Base-by-base conservation (phyloP, 2,113 vertebrate genomes). In the Psittacus erithacus region DNA sequence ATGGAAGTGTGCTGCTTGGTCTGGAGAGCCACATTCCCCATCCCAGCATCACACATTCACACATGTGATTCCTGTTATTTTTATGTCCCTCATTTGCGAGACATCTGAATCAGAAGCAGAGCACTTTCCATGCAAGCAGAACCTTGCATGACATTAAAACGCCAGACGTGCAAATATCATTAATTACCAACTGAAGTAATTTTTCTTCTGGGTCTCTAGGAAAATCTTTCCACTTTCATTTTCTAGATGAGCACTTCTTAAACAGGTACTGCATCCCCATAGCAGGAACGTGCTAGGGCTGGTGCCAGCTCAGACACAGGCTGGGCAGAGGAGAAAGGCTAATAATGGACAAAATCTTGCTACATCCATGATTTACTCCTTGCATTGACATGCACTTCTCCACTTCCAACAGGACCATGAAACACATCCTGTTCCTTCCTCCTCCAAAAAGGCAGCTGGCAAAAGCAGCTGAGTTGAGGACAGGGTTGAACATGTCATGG, bases 171-270 rank as follows among this genome's bases (percentile, higher is more conserved):
- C 73, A 95, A 92, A 95, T 70, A 83, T 17, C 41, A 81, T 77
- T 88, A 91, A 96, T 91, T 92, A 81, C 76, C 44, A 64, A 49
- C 23, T 38, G 15, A 79, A 73, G 44, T 39, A 39, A 83, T 73
- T 94, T 90, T 82, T 93, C 59, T 90, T 95, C 53, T 70, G 19
- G 3, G 55, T 70, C 38, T 71, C 87, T 38, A 41, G 80, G 53
- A 94, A 90, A 76, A 83, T 38, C 71, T 46, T 93, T 63, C 71
- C 62, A 41, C 28, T 74, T 93, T 53, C 49, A 77, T 88, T 86
- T 92, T 74, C 76, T 74, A 93, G 49, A 67, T 33, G 23, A 81
- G 27, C 55, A 41, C 73, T 88, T 92, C 67, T 64, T 57, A 75
- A 82, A 87, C 28, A 39, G 85, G 46, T 47, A 59, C 78, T 76